Conservation (phyloP, 1,140 invertebrate species). For the Eufriesea mexicana region DNA sequence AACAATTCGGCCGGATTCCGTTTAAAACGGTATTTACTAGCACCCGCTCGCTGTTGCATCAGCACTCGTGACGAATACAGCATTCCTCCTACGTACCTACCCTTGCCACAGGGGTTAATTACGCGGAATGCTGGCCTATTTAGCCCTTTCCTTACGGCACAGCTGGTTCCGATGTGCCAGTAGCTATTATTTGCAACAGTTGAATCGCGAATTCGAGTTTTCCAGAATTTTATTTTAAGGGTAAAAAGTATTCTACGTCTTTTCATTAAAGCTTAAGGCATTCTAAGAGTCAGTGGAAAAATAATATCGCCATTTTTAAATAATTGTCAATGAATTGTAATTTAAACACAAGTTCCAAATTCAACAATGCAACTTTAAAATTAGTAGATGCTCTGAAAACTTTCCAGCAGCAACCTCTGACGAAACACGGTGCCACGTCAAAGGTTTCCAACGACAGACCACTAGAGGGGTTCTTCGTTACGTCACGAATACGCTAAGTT, state of each 20-base stretch:
- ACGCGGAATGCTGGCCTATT: not conserved
- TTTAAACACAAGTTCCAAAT: too few species aligned
- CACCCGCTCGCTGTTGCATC: not conserved
- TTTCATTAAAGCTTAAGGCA: too few species aligned
- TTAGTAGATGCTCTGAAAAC: not conserved
- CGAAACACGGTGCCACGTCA: not conserved
- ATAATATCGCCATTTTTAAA: too few species aligned
- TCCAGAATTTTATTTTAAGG: too few species aligned
- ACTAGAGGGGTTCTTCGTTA: not conserved
- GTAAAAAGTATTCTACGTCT: too few species aligned
- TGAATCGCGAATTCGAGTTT: too few species aligned
- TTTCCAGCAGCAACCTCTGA: not conserved
- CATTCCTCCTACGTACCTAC: slow-evolving; percentile 3
- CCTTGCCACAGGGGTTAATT: not conserved
- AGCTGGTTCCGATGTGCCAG: too few species aligned
- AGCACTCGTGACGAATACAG: not conserved
- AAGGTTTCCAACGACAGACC: not conserved
- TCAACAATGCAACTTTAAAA: too few species aligned
- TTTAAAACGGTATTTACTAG: slow-evolving; percentile 12
- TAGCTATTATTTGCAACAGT: too few species aligned
- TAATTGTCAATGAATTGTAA: too few species aligned
- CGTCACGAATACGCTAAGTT: not conserved
- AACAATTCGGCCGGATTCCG: not conserved
- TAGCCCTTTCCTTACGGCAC: not conserved
- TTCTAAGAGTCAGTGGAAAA: too few species aligned